Conservation (phyloP, 2,113 vertebrate genomes). For the Coracopsis vasa region DNA sequence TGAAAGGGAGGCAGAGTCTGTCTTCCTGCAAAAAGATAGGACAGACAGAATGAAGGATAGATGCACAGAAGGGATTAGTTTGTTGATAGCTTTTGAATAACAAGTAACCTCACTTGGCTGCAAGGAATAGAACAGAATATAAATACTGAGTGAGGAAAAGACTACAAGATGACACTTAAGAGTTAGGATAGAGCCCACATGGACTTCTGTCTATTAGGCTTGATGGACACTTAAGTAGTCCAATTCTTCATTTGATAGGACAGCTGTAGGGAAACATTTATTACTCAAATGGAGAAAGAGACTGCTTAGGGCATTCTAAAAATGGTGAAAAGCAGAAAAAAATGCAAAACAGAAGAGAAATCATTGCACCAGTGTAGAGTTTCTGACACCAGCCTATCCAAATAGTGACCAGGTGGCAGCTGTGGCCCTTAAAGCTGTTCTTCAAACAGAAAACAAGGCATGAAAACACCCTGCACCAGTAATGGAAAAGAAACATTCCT, state of each 20-base stretch:
- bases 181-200: background rate
- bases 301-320: background rate
- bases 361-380: background rate
- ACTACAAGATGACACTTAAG: background rate
- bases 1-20: background rate
- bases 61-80: background rate
- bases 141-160: background rate
- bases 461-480: background rate
- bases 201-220: background rate
- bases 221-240: background rate
- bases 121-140: background rate
- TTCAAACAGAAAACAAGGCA: background rate
- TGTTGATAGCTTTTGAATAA: background rate
- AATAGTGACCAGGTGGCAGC: background rate
- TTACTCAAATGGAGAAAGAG: background rate
- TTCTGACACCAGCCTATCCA: background rate
- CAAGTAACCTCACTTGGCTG: background rate
- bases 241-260: background rate
- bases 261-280: background rate
- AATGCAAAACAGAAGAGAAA: background rate
- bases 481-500: background rate
- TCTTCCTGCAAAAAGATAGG: background rate
- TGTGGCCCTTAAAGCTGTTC: background rate
- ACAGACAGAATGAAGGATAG: background rate
- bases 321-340: background rate